Evolutionary conservation across 1,140 invertebrate species (phyloP).

Genomic region (Eurytemora carolleeae): DNA sequence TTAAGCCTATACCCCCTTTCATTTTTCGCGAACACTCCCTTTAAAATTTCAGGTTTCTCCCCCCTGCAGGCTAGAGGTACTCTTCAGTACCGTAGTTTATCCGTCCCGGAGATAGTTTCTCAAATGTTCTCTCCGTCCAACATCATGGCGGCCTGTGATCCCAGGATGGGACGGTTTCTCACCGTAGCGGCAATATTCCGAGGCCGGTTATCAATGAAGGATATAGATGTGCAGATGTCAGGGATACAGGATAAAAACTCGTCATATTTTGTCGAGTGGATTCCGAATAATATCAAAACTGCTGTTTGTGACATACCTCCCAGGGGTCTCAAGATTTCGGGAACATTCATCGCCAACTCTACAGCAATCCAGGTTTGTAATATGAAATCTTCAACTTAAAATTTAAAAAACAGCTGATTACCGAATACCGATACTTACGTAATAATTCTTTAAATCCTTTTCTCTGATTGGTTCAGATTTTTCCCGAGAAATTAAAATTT

Average conservation of each 20-base stretch:
- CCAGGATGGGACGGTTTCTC: constrained; percentile 44
- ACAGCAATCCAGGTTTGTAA: constrained; percentile 29
- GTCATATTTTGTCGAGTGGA: constrained; percentile 52
- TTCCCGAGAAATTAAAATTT: too few species aligned
- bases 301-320: constrained; percentile 40
- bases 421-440: too few species aligned
- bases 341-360: constrained; percentile 32
- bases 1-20: too few species aligned
- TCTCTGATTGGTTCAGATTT: too few species aligned
- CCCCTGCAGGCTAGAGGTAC: constrained; percentile 15
- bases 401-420: too few species aligned
- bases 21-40: too few species aligned
- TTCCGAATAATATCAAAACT: constrained; percentile 42
- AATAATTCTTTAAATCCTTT: too few species aligned
- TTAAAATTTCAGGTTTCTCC: too few species aligned
- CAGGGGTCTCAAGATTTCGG: constrained; percentile 34
- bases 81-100: constrained; percentile 9
- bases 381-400: too few species aligned
- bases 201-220: constrained; percentile 37
- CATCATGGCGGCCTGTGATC: constrained; percentile 49
- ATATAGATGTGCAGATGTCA: constrained; percentile 35
- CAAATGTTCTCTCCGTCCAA: constrained; percentile 17
- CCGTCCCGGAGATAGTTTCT: constrained; percentile 9
- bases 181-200: constrained; percentile 39
- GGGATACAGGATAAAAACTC: constrained; percentile 78